Evolutionary conservation across 2,888 invertebrate genomes (phyloP), one percentile per base, ranked within the genome.

Genomic region (Amiota communis): DNA sequence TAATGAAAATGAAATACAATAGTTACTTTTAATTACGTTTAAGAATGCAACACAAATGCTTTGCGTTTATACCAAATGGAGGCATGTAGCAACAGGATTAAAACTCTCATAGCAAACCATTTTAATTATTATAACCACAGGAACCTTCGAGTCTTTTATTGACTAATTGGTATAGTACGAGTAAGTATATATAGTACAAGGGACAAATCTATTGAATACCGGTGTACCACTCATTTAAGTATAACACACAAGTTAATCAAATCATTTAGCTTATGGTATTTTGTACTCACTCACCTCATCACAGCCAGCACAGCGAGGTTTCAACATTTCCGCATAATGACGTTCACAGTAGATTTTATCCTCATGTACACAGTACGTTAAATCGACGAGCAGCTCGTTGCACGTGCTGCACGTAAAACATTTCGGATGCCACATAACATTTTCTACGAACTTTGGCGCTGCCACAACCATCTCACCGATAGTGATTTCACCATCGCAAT

Each of bases 301-400:
- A 91, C 99, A 99, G 81, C 97, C 96, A 77, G 97, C 94, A 90
- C 99, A 99, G 84, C 99, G 92, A 15, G 99, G 98, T 90, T 98
- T 97, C 88, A 98, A 92, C 87, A 95, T 93, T 90, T 99, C 98
- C 70, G 98, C 98, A 90, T 98, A 99, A 91, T 99, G 99, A 78
- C 98, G 92, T 87, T 97, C 97, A 90, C 98, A 98, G 91, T 94
- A 97, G 78, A 97, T 92, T 78, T 93, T 92, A 80, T 96, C 96
- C 82, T 97, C 96, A 88, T 96, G 93, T 78, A 95, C 95, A 90
- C 99, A 99, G 91, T 99, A 98, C 70, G 97, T 96, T 86, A 99
- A 93, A 91, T 99, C 99, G 76, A 98, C 98, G 75, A 99, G 93
- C 72, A 98, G 92, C 91, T 99, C 97, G 82, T 95, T 93, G 91